A percentile compares a stretch with the other conserved stretches of the same genome.
These are phyloP conservation scores for Drosophila seguyi DNA, from an alignment of 1,140 invertebrate species.

Conservation along the genomic window DNA sequence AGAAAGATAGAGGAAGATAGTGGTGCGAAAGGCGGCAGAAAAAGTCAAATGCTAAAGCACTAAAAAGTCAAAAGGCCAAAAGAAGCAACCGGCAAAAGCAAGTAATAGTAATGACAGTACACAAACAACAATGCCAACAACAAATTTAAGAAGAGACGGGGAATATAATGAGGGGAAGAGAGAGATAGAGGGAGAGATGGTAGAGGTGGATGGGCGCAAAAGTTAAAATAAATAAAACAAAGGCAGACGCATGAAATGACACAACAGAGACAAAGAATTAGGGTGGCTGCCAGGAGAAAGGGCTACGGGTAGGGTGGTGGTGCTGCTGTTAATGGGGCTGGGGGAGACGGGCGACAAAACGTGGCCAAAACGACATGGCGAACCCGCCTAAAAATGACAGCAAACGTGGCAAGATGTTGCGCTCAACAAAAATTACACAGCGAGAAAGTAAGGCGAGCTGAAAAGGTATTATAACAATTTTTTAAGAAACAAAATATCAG, in stretches of 20 bases:
- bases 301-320: not conserved
- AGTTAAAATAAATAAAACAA: conserved; percentile 80
- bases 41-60: conserved; percentile 74
- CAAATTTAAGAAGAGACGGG: not conserved
- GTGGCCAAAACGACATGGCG: conserved; percentile 57
- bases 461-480: not conserved
- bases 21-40: conserved; percentile 27
- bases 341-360: conserved; percentile 28
- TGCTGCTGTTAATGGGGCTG: conserved; percentile 1
- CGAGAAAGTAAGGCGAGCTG: not conserved
- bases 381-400: conserved; percentile 57
- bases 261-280: conserved; percentile 52
- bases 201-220: conserved; percentile 62
- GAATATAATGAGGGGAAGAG: not conserved
- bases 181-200: not conserved
- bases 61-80: conserved; percentile 80
- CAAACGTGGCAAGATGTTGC: conserved; percentile 49
- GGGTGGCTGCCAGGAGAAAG: not conserved
- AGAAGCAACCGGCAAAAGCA: conserved; percentile 36
- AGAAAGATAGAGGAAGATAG: not conserved
- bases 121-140: conserved; percentile 18
- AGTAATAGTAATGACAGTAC: conserved; percentile 69
- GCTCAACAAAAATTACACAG: not conserved
- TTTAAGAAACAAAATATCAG: not conserved
- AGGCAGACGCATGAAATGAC: conserved; percentile 71